These are phyloP conservation scores for Rhea pennata DNA, from an alignment of 2,113 vertebrate genomes.

Conservation along the genomic window DNA sequence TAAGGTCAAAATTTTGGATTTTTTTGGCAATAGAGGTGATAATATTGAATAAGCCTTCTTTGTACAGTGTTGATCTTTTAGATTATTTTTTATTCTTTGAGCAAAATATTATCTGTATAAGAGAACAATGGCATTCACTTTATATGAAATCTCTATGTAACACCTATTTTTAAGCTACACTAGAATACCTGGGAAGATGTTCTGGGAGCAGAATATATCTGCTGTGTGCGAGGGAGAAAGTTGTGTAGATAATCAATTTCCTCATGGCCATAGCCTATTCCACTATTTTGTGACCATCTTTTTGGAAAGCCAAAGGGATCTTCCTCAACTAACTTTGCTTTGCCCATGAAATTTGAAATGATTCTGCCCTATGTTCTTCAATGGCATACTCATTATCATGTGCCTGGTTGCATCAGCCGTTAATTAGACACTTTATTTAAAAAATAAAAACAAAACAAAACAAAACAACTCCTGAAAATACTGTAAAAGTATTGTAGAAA, in stretches of 20 bases:
- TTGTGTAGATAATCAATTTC: not conserved
- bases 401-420: not conserved
- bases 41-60: not conserved
- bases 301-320: not conserved
- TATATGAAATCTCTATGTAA: not conserved
- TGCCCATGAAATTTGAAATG: not conserved
- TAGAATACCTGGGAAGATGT: not conserved
- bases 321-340: not conserved
- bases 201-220: not conserved
- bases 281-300: not conserved
- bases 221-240: not conserved
- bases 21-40: not conserved
- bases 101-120: not conserved
- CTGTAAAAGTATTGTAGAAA: not conserved
- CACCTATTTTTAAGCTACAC: not conserved
- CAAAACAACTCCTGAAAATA: not conserved
- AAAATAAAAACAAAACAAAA: not conserved
- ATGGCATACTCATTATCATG: not conserved
- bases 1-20: not conserved
- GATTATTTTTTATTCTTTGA: not conserved
- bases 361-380: not conserved
- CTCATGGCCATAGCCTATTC: not conserved
- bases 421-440: not conserved
- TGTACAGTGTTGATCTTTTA: not conserved
- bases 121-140: not conserved